phyloP scores from a whole-genome alignment of 64 coral and sea anemone species.

The Porites lutea region DNA sequence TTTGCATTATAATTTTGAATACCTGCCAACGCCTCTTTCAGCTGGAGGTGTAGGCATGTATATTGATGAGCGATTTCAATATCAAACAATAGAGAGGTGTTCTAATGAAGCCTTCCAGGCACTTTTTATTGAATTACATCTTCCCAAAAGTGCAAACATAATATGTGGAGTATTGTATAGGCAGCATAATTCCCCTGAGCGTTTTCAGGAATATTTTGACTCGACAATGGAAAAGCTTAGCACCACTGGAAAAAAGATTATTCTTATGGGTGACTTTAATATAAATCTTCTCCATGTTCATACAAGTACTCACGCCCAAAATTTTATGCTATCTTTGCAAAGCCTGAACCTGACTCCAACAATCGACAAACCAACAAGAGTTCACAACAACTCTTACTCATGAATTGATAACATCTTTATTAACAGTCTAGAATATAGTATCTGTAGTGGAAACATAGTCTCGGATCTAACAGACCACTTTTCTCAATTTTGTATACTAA shows the following conservation, averaged over 20 bases:
- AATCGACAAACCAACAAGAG: constrained; percentile 43
- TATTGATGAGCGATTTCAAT: constrained; percentile 13
- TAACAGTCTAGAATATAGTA: constrained; percentile 45
- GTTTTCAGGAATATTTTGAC: not conserved
- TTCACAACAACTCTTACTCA: constrained; percentile 47
- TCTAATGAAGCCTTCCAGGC: too few species aligned
- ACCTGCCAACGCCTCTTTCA: constrained; percentile 42
- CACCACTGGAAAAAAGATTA: constrained; percentile 24
- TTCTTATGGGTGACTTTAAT: not conserved
- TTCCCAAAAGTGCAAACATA: constrained; percentile 13
- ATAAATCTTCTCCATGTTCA: constrained; percentile 1
- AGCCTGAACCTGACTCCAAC: not conserved
- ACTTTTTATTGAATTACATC: constrained; percentile 42
- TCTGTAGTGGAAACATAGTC: too few species aligned
- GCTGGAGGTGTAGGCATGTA: constrained; percentile 50
- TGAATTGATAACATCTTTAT: constrained; percentile 48
- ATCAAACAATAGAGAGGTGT: too few species aligned
- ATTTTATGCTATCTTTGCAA: constrained; percentile 30
- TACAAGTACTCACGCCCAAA: constrained; percentile 42
- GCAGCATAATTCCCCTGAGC: constrained; percentile 48
- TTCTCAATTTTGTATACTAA: too few species aligned
- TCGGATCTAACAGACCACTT: too few species aligned
- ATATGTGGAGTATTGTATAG: constrained; percentile 26
- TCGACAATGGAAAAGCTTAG: constrained; percentile 2
- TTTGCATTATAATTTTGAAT: too few species aligned